Base-by-base conservation (phyloP, 2,797 vertebrate genomes). In the Poeciliopsis infans region DNA sequence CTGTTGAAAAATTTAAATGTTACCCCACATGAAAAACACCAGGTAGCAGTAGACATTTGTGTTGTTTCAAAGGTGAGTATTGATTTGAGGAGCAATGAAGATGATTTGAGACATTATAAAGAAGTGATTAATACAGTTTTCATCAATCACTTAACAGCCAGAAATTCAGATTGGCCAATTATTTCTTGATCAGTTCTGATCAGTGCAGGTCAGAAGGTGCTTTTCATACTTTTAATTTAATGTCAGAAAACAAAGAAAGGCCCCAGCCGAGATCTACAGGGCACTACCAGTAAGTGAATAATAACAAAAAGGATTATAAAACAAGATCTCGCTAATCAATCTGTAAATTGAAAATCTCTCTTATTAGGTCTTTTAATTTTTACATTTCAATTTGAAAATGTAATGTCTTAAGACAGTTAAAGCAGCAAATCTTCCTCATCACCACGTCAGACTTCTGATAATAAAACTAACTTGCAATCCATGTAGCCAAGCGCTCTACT, bases 1-100 rank as follows among this genome's bases (percentile, higher is more conserved):
- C 79, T 81, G 85, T 74, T 79, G 1, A 43, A 66, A 73, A 79
- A 76, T 91, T 89, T 85, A 78, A 85, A 89, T 85, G 79, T 86
- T 86, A 83, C 72, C 75, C 80, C 78, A 79, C 81, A 89, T 81
- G 55, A 83, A 82, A 68, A 59, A 80, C 72, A 84, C 55, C 4
- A 51, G 2, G 46, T 61, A 47, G 55, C 74, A 70, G 43, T 43
- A 31, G 45, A 73, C 77, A 75, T 8, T 1, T 4, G 18, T 45
- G 70, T n/a, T 66, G 66, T 55, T 59, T 20, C 11, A 73, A 69
- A n/a, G 66, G 25, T 41, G 45, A 69, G 49, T 70, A 64, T 15
- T 78, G 41, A 51, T 49, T 71, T 68, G 43, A 69, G 5, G 43
- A 81, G 75, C 77, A 77, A 25, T 74, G 7, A 45, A 51, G 23